These are phyloP conservation scores for Andricus quercusramuli DNA, from an alignment of 2,888 invertebrate genomes.

Conservation along the genomic window DNA sequence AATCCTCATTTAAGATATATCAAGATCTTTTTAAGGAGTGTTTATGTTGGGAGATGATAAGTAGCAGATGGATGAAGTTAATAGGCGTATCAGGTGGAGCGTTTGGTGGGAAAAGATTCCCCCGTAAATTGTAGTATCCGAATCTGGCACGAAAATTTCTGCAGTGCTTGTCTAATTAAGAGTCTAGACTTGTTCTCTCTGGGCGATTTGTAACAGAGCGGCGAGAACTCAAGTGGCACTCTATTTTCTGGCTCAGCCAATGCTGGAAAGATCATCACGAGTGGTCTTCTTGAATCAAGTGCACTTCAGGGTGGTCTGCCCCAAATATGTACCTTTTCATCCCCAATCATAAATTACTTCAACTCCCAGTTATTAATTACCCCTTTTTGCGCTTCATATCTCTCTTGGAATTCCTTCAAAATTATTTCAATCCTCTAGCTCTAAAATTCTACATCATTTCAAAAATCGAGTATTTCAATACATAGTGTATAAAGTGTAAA, in stretches of 20 bases:
- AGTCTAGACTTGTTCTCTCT: conserved; percentile 32
- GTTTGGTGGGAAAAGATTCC: neutral
- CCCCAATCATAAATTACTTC: neutral
- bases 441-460: neutral
- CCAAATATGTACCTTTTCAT: neutral
- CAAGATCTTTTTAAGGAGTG: neutral
- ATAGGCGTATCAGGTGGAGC: neutral
- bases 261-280: conserved; percentile 33
- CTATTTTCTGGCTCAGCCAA: conserved; percentile 25
- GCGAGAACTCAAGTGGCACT: conserved; percentile 33
- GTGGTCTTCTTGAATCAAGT: conserved; percentile 15
- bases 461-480: neutral
- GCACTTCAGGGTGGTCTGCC: conserved; percentile 21
- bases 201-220: conserved; percentile 30
- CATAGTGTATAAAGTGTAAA: too few species aligned
- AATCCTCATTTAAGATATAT: neutral
- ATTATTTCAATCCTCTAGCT: neutral
- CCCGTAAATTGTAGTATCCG: neutral
- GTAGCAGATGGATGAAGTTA: conserved; percentile 5
- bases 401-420: neutral
- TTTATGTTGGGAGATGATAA: conserved; percentile 14
- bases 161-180: conserved; percentile 35
- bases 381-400: neutral
- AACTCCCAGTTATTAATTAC: neutral
- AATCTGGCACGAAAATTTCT: conserved; percentile 9